These are phyloP conservation scores for Pristionchus maxplancki DNA, from an alignment of 2,888 invertebrate genomes.

Conservation along the genomic window DNA sequence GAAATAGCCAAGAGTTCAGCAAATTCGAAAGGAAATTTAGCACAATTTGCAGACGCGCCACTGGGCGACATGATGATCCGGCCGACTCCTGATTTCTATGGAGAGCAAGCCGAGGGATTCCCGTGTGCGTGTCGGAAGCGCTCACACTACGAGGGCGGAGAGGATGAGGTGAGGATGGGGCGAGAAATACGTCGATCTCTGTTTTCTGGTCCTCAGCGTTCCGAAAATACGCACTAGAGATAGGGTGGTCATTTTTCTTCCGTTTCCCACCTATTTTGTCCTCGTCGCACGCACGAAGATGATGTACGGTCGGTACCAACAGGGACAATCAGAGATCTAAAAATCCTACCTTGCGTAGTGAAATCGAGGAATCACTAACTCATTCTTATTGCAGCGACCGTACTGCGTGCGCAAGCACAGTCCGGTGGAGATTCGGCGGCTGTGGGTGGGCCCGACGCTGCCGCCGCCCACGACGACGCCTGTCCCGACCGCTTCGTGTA, in stretches of 20 bases:
- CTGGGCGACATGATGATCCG: background rate
- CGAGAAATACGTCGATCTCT: too few species aligned
- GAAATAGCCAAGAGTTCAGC: too few species aligned
- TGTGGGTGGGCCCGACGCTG: conserved; percentile 52
- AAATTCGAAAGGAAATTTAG: too few species aligned
- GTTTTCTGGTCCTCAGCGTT: too few species aligned
- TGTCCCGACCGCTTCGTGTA: background rate
- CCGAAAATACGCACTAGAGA: too few species aligned
- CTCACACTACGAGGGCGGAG: conserved; percentile 35
- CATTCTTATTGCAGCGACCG: conserved; percentile 59
- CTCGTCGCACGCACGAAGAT: too few species aligned
- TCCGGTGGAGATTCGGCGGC: conserved; percentile 61
- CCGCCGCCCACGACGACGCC: background rate
- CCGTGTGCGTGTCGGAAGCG: conserved; percentile 64
- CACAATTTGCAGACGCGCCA: background rate
- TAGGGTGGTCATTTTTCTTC: too few species aligned
- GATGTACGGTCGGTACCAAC: too few species aligned
- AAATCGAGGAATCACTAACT: background rate
- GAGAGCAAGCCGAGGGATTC: conserved; percentile 46
- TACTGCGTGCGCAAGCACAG: conserved; percentile 64
- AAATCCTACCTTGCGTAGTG: too few species aligned
- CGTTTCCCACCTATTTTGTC: too few species aligned
- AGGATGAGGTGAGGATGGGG: too few species aligned
- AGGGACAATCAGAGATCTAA: too few species aligned
- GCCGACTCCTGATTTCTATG: background rate